phyloP scores from a whole-genome alignment of 2,888 invertebrate genomes.

The Lycaena phlaeas region DNA sequence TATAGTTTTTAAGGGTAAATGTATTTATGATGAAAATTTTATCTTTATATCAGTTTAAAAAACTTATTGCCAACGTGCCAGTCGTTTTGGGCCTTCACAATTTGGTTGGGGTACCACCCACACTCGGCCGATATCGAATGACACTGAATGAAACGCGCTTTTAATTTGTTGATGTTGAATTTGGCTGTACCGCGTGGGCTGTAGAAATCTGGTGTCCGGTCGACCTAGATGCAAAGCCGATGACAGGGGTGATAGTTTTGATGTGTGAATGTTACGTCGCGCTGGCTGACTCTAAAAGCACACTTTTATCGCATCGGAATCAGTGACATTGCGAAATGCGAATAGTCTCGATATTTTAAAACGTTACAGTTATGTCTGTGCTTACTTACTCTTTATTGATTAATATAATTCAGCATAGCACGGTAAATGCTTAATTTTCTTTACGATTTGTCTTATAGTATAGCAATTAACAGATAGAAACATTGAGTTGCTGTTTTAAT shows the following conservation, averaged over 20 bases:
- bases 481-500: too few species aligned
- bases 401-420: too few species aligned
- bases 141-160: slow-evolving; percentile 26
- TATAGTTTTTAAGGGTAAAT: too few species aligned
- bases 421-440: too few species aligned
- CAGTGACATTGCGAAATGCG: background rate
- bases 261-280: slow-evolving; percentile 33
- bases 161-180: slow-evolving; percentile 37
- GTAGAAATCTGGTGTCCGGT: slow-evolving; percentile 50
- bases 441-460: too few species aligned
- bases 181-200: slow-evolving; percentile 37
- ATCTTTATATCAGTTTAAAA: too few species aligned
- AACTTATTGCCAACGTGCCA: too few species aligned
- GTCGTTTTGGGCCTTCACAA: slow-evolving; percentile 19
- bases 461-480: too few species aligned
- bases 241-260: slow-evolving; percentile 54
- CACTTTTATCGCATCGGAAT: background rate
- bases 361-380: too few species aligned
- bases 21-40: too few species aligned
- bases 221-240: slow-evolving; percentile 53
- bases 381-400: too few species aligned
- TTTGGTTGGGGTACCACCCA: slow-evolving; percentile 32
- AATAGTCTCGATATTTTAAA: background rate
- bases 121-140: slow-evolving; percentile 36
- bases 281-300: slow-evolving; percentile 22